Percentiles rank a stretch among this genome's conserved stretches.
Conservation (phyloP, 2,113 vertebrate genomes). For the Microtus richardsoni region DNA sequence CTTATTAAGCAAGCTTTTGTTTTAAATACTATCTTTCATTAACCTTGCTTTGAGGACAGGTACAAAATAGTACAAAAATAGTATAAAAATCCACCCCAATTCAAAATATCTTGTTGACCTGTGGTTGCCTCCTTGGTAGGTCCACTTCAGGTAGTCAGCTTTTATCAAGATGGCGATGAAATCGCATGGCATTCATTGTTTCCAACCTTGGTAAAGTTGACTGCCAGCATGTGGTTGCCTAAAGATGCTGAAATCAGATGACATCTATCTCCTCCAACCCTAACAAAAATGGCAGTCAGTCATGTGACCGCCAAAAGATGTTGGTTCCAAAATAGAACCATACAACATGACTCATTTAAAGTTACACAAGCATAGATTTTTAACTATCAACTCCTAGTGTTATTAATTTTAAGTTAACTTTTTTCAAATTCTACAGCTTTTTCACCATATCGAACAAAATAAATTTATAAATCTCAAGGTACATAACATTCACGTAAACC, state of each 20-base stretch:
- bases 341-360: too few relatives aligned
- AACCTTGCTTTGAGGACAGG: background rate
- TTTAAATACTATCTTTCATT: background rate
- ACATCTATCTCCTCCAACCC: background rate
- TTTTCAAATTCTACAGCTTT: background rate
- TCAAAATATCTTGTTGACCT: background rate
- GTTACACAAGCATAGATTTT: background rate
- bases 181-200: background rate
- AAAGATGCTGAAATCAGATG: background rate
- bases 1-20: background rate
- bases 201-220: background rate
- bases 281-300: background rate
- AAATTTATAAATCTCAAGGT: background rate
- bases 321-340: background rate
- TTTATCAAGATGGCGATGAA: background rate
- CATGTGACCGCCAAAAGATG: background rate
- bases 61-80: background rate
- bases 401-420: background rate
- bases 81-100: background rate
- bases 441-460: background rate
- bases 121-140: background rate
- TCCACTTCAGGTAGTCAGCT: background rate
- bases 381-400: background rate
- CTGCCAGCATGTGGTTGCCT: background rate
- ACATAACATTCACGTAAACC: background rate